Conservation (phyloP, 2,888 invertebrate genomes). For the Cabera pusaria region DNA sequence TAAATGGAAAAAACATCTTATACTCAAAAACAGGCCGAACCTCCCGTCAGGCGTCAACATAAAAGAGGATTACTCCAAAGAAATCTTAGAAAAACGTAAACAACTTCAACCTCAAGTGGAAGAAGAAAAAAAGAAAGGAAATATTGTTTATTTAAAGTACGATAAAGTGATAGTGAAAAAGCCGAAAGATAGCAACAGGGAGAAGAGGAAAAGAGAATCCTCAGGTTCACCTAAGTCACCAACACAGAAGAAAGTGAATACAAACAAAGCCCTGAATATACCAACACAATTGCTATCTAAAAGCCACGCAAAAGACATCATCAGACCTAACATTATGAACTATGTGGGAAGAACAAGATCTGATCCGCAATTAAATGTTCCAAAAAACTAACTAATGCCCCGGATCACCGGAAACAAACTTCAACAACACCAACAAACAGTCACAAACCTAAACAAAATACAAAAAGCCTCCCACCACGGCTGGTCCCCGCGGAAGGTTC, state of each 20-base stretch:
- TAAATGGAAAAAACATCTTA: slow-evolving; percentile 19
- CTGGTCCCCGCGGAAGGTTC: slow-evolving; percentile 8
- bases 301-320: slow-evolving; percentile 1
- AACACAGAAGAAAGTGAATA: slow-evolving; percentile 1
- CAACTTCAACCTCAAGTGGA: no score
- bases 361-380: slow-evolving; percentile 1
- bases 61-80: slow-evolving; percentile 15
- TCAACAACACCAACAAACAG: slow-evolving; percentile 1
- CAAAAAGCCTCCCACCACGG: slow-evolving; percentile 6
- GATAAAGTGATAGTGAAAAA: slow-evolving; percentile 10
- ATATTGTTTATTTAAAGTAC: slow-evolving; percentile 8
- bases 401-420: slow-evolving; percentile 2
- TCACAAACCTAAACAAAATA: not conserved
- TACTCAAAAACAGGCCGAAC: slow-evolving; percentile 10
- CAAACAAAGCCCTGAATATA: not conserved
- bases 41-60: no score
- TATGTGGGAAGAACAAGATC: slow-evolving; percentile 4
- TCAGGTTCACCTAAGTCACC: not conserved
- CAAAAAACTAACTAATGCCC: slow-evolving; percentile 5
- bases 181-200: not conserved
- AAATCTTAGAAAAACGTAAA: no score
- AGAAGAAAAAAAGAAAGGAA: slow-evolving; percentile 10
- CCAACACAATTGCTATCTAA: not conserved
- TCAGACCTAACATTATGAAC: slow-evolving; percentile 2
- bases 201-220: slow-evolving; percentile 7